Percentiles rank a stretch among this genome's conserved stretches.
These are phyloP conservation scores for Macrocentrus cingulum DNA, from an alignment of 1,140 invertebrate genomes.

Conservation along the genomic window DNA sequence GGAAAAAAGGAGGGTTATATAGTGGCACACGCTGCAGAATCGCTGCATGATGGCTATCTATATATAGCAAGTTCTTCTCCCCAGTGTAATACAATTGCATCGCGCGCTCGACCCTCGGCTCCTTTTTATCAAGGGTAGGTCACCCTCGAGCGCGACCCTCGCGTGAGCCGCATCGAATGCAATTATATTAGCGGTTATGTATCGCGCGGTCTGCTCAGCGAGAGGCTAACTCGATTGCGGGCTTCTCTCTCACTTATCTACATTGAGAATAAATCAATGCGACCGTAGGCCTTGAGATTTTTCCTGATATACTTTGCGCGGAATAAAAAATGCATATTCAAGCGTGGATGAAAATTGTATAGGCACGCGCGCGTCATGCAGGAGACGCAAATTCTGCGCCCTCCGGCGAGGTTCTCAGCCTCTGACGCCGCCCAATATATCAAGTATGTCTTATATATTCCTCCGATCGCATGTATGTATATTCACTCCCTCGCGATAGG, in stretches of 20 bases:
- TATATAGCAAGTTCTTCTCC: not conserved
- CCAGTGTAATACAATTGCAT: conserved; percentile 19
- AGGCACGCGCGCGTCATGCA: too few species aligned
- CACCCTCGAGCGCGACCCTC: conserved; percentile 40
- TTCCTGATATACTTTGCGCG: too few species aligned
- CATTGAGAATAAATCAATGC: not conserved
- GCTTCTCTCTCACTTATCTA: conserved; percentile 24
- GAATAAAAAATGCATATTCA: too few species aligned
- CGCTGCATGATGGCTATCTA: not conserved
- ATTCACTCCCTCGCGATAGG: conserved; percentile 36
- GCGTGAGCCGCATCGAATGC: conserved; percentile 45
- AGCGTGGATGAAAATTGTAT: too few species aligned
- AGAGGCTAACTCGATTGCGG: conserved; percentile 23
- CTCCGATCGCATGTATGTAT: not conserved
- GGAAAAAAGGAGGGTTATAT: conserved; percentile 11
- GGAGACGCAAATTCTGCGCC: too few species aligned
- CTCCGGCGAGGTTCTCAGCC: not conserved
- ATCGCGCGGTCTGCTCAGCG: conserved; percentile 41
- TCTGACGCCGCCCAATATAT: conserved; percentile 3
- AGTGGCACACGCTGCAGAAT: conserved; percentile 1
- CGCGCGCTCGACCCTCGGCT: conserved; percentile 7
- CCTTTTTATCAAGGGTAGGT: conserved; percentile 19
- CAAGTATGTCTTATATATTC: conserved; percentile 24
- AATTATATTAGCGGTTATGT: conserved; percentile 53
- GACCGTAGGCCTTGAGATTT: not conserved